A percentile compares a stretch with the other conserved stretches of the same genome.
These are phyloP conservation scores for Heliconius erato DNA, from an alignment of 2,888 invertebrate species.

Conservation along the genomic window DNA sequence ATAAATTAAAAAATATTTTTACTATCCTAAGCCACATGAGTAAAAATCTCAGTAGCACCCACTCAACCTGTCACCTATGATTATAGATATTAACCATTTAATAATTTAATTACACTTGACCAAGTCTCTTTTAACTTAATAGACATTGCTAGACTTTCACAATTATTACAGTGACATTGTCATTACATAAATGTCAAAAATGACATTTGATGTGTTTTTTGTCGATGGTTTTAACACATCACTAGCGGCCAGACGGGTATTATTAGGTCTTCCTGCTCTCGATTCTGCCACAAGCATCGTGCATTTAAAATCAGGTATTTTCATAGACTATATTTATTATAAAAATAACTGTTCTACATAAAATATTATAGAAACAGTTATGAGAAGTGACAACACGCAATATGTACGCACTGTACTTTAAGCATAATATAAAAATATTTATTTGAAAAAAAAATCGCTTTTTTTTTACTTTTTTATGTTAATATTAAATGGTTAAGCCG, in stretches of 20 bases:
- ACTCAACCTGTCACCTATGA: conserved; percentile 7
- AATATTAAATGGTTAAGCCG: no score
- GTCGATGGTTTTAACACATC: conserved; percentile 56
- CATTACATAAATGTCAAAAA: conserved; percentile 44
- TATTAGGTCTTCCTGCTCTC: conserved; percentile 84
- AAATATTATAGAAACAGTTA: conserved; percentile 3
- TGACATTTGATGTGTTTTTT: conserved; percentile 39
- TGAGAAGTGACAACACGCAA: background rate
- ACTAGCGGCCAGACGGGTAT: conserved; percentile 79
- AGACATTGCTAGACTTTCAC: conserved; percentile 31
- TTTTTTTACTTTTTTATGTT: no score
- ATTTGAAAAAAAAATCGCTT: no score
- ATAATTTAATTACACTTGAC: background rate
- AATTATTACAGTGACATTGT: conserved; percentile 38
- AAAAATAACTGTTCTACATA: conserved; percentile 31
- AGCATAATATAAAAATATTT: no score
- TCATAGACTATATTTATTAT: conserved; percentile 44
- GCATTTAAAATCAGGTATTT: conserved; percentile 56
- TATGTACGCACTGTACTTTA: background rate
- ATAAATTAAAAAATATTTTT: background rate
- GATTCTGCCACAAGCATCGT: conserved; percentile 74
- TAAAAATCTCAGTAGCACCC: background rate
- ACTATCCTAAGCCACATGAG: background rate
- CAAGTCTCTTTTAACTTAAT: conserved; percentile 19
- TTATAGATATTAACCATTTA: conserved; percentile 2